Percentiles rank a stretch among this genome's conserved stretches.
Evolutionary conservation across 2,888 invertebrate genomes (phyloP).

Genomic region (Geotrupes spiniger): DNA sequence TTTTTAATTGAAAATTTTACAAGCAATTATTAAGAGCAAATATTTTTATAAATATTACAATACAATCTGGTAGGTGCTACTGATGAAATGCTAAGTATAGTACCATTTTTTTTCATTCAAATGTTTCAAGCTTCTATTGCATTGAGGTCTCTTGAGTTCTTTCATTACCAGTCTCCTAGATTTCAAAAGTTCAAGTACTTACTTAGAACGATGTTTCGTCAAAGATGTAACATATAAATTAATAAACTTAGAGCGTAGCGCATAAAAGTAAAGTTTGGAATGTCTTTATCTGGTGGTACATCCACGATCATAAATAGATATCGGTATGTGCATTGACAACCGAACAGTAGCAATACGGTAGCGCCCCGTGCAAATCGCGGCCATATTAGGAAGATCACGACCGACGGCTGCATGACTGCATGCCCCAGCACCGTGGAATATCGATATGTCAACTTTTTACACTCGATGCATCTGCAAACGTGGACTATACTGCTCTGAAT

Average conservation of each 20-base stretch:
- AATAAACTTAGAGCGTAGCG: background rate
- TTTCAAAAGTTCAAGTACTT: no score
- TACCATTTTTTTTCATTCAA: no score
- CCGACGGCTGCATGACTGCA: conserved; percentile 29
- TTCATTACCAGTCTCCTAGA: no score
- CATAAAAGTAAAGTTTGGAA: conserved; percentile 19
- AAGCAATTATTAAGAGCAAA: no score
- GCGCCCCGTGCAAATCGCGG: conserved; percentile 32
- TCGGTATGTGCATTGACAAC: conserved; percentile 32
- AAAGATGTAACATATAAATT: no score
- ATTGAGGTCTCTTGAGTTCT: no score
- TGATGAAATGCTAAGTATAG: no score
- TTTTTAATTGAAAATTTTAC: no score
- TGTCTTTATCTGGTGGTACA: conserved; percentile 27
- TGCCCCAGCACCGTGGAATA: conserved; percentile 32
- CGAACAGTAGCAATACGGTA: conserved; percentile 33
- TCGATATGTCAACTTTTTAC: conserved; percentile 32
- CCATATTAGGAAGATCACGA: conserved; percentile 36
- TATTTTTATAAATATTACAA: no score
- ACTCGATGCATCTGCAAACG: conserved; percentile 19
- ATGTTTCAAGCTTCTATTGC: no score
- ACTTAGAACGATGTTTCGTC: no score
- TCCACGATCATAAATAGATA: conserved; percentile 32
- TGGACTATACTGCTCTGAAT: conserved; percentile 22
- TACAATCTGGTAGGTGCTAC: no score